Conservation (phyloP, 2,888 invertebrate genomes). For the Hirudinaria manillensis region DNA sequence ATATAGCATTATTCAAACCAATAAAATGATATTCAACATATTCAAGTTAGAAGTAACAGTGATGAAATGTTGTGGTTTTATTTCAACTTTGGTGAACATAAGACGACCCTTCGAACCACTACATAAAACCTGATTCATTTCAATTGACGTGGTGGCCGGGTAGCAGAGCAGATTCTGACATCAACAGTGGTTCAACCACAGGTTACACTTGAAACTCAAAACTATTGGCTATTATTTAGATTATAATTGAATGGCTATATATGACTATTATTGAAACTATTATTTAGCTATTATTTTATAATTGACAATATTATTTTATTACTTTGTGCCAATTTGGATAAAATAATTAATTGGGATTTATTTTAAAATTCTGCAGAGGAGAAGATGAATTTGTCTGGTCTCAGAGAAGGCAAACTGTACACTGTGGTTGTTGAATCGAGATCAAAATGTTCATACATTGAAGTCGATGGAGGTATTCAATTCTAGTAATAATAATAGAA, state of each 20-base stretch:
- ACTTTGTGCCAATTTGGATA: no score
- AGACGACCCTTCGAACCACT: constrained; percentile 47
- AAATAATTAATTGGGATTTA: no score
- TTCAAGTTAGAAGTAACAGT: neutral
- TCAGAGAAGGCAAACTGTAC: constrained; percentile 49
- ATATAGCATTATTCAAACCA: no score
- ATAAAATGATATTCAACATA: neutral
- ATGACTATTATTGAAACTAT: neutral
- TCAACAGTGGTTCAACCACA: constrained; percentile 50
- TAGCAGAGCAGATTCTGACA: constrained; percentile 45
- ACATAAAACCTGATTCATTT: constrained; percentile 50
- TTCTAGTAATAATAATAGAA: no score
- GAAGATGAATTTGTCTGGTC: constrained; percentile 49
- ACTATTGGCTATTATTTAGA: no score
- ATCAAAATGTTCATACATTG: constrained; percentile 49
- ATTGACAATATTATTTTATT: no score
- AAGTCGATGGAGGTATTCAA: constrained; percentile 42
- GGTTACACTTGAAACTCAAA: constrained; percentile 36
- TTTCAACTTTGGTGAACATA: constrained; percentile 36
- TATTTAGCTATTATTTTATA: constrained; percentile 15
- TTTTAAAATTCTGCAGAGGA: constrained; percentile 47
- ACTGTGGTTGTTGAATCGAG: constrained; percentile 53
- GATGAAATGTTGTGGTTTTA: neutral
- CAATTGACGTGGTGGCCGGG: constrained; percentile 56
- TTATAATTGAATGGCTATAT: neutral